Conservation (phyloP, 1,140 invertebrate species). For the Drosophila lowei region DNA sequence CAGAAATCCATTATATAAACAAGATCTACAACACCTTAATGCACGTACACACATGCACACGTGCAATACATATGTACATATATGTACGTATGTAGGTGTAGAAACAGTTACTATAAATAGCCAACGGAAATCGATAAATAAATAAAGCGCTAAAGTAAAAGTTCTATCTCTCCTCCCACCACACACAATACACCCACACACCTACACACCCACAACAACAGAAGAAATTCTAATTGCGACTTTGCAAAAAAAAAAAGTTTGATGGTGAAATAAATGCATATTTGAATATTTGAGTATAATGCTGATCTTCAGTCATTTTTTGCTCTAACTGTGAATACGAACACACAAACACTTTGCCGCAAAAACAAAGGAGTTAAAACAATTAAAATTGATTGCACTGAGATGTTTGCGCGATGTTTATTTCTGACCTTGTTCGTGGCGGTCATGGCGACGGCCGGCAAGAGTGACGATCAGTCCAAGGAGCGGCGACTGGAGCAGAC, state of each 20-base stretch:
- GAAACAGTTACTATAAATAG: conserved; percentile 64
- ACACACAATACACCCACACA: conserved; percentile 2
- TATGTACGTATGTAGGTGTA: too few relatives aligned
- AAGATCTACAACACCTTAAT: conserved; percentile 51
- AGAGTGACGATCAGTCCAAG: conserved; percentile 27
- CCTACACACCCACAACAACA: too few relatives aligned
- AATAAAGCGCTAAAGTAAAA: conserved; percentile 57
- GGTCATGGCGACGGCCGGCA: conserved; percentile 27
- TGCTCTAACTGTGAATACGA: conserved; percentile 10
- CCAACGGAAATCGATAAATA: conserved; percentile 67
- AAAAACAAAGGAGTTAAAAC: conserved; percentile 20
- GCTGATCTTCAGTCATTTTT: not conserved
- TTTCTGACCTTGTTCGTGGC: conserved; percentile 41
- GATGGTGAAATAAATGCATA: conserved; percentile 20
- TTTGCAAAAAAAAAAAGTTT: conserved; percentile 47
- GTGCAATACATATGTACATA: conserved; percentile 14
- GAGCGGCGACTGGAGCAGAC: conserved; percentile 10
- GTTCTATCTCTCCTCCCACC: conserved; percentile 26
- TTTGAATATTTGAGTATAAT: conserved; percentile 28
- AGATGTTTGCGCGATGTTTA: conserved; percentile 57
- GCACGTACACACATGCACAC: conserved; percentile 42
- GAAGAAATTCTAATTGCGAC: conserved; percentile 55
- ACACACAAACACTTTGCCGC: not conserved
- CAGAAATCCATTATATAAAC: conserved; percentile 63
- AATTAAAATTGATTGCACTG: conserved; percentile 22